These are phyloP conservation scores for Saccopteryx leptura DNA, from an alignment of 2,113 vertebrate species.

Conservation along the genomic window DNA sequence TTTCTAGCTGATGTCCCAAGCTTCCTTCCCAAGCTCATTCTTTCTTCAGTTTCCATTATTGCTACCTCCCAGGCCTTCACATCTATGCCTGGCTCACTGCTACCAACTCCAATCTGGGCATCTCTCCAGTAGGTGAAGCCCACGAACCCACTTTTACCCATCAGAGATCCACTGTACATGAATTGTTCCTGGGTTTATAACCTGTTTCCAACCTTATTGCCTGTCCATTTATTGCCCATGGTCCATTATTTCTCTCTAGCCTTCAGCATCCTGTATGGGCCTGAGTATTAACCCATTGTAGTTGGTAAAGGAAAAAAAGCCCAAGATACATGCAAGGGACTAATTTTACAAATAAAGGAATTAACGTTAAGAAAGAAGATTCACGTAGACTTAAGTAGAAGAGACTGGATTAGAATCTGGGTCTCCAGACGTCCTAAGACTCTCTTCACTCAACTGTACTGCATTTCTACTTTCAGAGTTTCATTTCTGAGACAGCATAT, in stretches of 20 bases:
- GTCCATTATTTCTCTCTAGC: not conserved
- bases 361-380: not conserved
- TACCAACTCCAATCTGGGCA: not conserved
- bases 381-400: not conserved
- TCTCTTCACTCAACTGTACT: not conserved
- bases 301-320: not conserved
- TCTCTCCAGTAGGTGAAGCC: not conserved
- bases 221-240: not conserved
- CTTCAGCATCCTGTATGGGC: not conserved
- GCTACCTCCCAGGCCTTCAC: not conserved
- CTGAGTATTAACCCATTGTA: not conserved
- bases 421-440: not conserved
- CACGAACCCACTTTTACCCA: not conserved
- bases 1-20: not conserved
- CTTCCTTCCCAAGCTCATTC: not conserved
- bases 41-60: not conserved
- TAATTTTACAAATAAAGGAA: not conserved
- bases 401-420: not conserved
- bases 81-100: not conserved
- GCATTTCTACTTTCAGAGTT: not conserved
- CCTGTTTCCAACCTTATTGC: not conserved
- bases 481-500: not conserved
- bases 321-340: not conserved
- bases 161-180: not conserved
- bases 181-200: not conserved